phyloP scores from a whole-genome alignment of 2,797 vertebrate species.

The Varecia variegata region DNA sequence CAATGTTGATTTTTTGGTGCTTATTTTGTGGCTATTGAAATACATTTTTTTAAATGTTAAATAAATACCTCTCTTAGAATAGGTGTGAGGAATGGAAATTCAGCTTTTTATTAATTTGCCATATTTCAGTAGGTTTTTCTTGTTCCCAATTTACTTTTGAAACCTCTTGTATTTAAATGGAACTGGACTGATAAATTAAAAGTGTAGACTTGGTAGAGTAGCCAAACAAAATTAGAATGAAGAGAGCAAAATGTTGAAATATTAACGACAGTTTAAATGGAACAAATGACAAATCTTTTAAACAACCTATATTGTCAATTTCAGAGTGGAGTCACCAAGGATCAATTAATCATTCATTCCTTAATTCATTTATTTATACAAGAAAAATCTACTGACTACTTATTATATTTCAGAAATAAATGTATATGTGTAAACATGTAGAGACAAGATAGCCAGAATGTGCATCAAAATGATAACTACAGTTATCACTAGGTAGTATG shows the following conservation, averaged over 20 bases:
- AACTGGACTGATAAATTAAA: not conserved
- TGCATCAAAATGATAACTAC: not conserved
- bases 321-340: not conserved
- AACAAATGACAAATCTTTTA: conserved; percentile 1
- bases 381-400: not conserved
- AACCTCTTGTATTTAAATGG: not conserved
- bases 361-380: not conserved
- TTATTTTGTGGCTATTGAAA: not conserved
- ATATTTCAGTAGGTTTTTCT: not conserved
- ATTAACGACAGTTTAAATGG: not conserved
- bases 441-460: not conserved
- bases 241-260: not conserved
- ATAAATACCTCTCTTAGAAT: not conserved
- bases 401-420: not conserved
- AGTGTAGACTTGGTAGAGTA: not conserved
- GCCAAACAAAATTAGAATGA: not conserved
- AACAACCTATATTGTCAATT: not conserved
- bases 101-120: not conserved
- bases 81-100: not conserved
- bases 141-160: not conserved
- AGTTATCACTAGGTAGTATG: not conserved
- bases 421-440: not conserved
- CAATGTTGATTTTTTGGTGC: not conserved
- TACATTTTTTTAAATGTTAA: not conserved
- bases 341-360: not conserved